These are phyloP conservation scores for Adela reaumurella DNA, from an alignment of 2,888 invertebrate genomes.

Conservation along the genomic window DNA sequence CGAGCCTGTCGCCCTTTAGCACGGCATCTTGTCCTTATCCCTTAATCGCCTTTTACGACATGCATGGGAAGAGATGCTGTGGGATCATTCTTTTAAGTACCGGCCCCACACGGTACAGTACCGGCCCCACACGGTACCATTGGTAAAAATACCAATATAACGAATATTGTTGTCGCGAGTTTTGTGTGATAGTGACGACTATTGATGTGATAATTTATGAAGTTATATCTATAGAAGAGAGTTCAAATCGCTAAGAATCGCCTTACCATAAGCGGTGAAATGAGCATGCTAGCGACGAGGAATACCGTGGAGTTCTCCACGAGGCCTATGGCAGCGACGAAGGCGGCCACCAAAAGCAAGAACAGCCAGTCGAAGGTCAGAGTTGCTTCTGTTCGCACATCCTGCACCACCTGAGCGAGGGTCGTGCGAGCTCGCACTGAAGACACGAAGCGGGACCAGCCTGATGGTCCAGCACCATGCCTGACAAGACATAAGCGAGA, in stretches of 20 bases:
- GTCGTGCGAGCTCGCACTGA: slow-evolving; percentile 65
- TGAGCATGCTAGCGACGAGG: slow-evolving; percentile 76
- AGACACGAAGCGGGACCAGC: slow-evolving; percentile 62
- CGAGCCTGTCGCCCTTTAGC: too few species aligned
- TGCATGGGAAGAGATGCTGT: too few species aligned
- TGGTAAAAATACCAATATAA: too few species aligned
- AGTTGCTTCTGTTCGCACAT: slow-evolving; percentile 62
- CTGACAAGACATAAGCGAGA: too few species aligned
- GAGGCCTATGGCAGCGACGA: slow-evolving; percentile 69
- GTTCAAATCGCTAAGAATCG: not conserved
- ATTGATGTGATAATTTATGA: too few species aligned
- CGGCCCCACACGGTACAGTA: too few species aligned
- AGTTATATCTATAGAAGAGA: not conserved
- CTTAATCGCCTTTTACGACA: too few species aligned
- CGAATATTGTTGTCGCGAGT: too few species aligned
- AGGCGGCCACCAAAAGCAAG: slow-evolving; percentile 68
- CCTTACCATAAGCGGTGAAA: slow-evolving; percentile 73
- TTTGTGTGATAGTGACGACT: too few species aligned
- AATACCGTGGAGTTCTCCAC: slow-evolving; percentile 71
- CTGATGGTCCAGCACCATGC: slow-evolving; percentile 15
- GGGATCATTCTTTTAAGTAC: too few species aligned
- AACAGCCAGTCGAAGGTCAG: slow-evolving; percentile 76
- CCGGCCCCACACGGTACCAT: too few species aligned
- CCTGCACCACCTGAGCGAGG: slow-evolving; percentile 68
- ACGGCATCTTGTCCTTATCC: too few species aligned